A percentile compares a stretch with the other conserved stretches of the same genome.
phyloP scores from a whole-genome alignment of 1,140 invertebrate genomes.

The Brachystomella parvula region DNA sequence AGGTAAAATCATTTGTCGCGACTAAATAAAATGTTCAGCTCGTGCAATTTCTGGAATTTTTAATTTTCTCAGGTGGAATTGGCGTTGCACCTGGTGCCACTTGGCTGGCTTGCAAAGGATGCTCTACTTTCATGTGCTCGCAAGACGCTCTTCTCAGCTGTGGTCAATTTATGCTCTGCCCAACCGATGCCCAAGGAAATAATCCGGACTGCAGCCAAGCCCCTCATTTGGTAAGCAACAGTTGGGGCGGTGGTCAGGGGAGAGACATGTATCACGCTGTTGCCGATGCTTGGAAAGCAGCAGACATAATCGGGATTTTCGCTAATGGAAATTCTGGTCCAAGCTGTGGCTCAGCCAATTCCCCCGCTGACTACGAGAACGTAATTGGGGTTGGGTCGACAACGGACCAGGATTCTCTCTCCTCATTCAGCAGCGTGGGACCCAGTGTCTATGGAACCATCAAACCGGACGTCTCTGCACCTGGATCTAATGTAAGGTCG shows the following conservation, averaged over 20 bases:
- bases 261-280: not conserved
- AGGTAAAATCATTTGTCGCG: not conserved
- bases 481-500: not conserved
- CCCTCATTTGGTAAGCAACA: constrained; percentile 1
- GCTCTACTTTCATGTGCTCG: not conserved
- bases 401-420: not conserved
- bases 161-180: constrained; percentile 13
- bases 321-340: constrained; percentile 13
- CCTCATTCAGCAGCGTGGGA: not conserved
- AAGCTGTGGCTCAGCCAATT: not conserved
- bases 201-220: constrained; percentile 4
- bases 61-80: constrained; percentile 9
- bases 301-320: constrained; percentile 11
- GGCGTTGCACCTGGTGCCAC: constrained; percentile 18
- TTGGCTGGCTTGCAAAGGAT: constrained; percentile 15
- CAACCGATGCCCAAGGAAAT: not conserved
- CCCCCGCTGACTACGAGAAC: constrained; percentile 4
- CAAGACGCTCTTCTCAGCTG: not conserved
- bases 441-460: not conserved
- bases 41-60: too few species aligned
- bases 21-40: not conserved
- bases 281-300: constrained; percentile 8
- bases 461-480: not conserved
- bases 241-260: not conserved
- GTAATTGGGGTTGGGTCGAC: constrained; percentile 17